Evolutionary conservation across 1,140 invertebrate species (phyloP).

Genomic region (Dendroctonus valens): DNA sequence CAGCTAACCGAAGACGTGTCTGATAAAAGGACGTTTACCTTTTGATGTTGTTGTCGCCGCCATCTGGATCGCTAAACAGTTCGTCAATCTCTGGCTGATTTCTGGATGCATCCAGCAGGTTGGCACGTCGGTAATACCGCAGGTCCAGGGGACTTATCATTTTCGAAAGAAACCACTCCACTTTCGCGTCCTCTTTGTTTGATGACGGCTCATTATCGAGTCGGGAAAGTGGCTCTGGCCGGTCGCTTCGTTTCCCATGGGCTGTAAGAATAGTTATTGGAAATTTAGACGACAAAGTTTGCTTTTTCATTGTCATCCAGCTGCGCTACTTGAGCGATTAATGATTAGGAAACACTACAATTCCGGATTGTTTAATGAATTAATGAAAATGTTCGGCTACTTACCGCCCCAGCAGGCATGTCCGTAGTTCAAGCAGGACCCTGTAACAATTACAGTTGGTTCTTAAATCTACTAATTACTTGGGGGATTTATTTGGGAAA

Average conservation of each 20-base stretch:
- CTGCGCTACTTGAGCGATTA: not conserved
- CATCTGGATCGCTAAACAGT: slow-evolving; percentile 31
- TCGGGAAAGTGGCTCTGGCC: slow-evolving; percentile 33
- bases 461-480: not conserved
- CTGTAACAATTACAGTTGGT: slow-evolving; percentile 43
- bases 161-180: slow-evolving; percentile 39
- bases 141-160: slow-evolving; percentile 43
- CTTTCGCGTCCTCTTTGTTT: slow-evolving; percentile 47
- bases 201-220: slow-evolving; percentile 47
- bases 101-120: slow-evolving; percentile 35
- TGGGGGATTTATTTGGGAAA: too few species aligned
- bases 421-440: slow-evolving; percentile 59
- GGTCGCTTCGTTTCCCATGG: slow-evolving; percentile 57
- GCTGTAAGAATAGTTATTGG: slow-evolving; percentile 45
- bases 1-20: too few species aligned
- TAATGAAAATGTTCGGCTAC: slow-evolving; percentile 32
- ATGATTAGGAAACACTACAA: not conserved
- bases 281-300: not conserved
- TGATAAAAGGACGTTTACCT: slow-evolving; percentile 14
- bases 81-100: slow-evolving; percentile 41
- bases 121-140: slow-evolving; percentile 35
- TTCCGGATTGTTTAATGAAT: not conserved
- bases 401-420: slow-evolving; percentile 63
- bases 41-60: slow-evolving; percentile 28
- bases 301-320: not conserved